Evolutionary conservation across 2,113 vertebrate species (phyloP), one percentile per base, ranked within the genome.

Genomic region (Mormyrus iriodes): DNA sequence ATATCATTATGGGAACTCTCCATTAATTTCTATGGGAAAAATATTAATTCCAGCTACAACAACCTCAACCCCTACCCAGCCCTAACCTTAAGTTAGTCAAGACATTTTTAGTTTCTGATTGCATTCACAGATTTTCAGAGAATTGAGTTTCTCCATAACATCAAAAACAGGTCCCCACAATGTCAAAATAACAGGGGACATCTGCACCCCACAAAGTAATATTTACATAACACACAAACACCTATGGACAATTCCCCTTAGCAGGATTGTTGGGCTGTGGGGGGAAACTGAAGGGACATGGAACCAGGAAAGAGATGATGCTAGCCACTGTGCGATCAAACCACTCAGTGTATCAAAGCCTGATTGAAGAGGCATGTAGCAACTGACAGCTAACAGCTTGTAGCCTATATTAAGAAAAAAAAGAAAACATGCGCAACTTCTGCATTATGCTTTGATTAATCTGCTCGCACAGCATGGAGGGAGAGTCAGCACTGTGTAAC

Each of bases 401-500:
- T 44, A 53, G 88, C 53, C 90, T 52, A 15, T 58, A 10, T 90
- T 65, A 61, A 61, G n/a, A 52, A 46, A 46, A 79, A 88, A 73
- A 88, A 24, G 12, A 42, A 4, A 13, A 21, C 19, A 51, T 49
- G 83, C 83, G 0, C 42, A 39, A 24, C 79, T 83, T 44, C 19
- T 39, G 44, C 42, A 12, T n/a, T 7, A n/a, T 24, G 44, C 39
- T 83, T 3, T 48, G 42, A 83, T 46, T 44, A 83, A 46, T 83
- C 31, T 39, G 35, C 39, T 3, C 21, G 10, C 27, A 31, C 7
- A 3, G 9, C 86, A 69, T 31, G 48, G 15, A 44, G 15, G 52
- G 2, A 89, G 90, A 73, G 53, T 27, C 53, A 55, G 85, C 19
- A 1, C 91, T n/a, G 1, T 61, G 87, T 92, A 91, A 90, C 65